These are phyloP conservation scores for Pterocles burchelli DNA, from an alignment of 2,113 vertebrate species.

Conservation along the genomic window DNA sequence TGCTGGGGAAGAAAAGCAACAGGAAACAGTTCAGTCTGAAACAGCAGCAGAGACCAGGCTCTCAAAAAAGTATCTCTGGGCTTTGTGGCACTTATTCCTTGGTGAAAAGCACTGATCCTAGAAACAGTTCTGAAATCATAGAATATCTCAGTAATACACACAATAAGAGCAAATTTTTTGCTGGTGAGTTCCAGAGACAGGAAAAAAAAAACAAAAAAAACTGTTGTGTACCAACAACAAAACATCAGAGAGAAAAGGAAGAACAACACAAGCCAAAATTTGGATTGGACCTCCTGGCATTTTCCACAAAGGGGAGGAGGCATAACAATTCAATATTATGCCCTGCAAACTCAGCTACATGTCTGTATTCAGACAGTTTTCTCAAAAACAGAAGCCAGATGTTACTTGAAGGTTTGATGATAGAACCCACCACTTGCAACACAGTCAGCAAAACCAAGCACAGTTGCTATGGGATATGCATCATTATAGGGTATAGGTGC, in stretches of 20 bases:
- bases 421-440: background rate
- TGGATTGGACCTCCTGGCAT: background rate
- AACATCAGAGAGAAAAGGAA: background rate
- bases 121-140: background rate
- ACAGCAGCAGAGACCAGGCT: background rate
- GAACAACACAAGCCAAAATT: background rate
- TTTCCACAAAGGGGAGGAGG: background rate
- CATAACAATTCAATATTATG: accelerated
- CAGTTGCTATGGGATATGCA: background rate
- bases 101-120: background rate
- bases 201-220: background rate
- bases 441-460: background rate
- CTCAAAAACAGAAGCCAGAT: background rate
- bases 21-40: background rate
- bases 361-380: background rate
- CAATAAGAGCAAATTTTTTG: background rate
- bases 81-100: background rate
- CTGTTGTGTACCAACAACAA: background rate
- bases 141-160: background rate
- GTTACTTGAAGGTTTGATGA: background rate
- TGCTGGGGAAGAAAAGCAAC: background rate
- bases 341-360: background rate
- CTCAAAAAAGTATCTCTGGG: background rate
- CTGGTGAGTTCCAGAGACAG: background rate
- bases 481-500: background rate